phyloP scores from a whole-genome alignment of 2,797 vertebrate genomes.

The Esox lucius region DNA sequence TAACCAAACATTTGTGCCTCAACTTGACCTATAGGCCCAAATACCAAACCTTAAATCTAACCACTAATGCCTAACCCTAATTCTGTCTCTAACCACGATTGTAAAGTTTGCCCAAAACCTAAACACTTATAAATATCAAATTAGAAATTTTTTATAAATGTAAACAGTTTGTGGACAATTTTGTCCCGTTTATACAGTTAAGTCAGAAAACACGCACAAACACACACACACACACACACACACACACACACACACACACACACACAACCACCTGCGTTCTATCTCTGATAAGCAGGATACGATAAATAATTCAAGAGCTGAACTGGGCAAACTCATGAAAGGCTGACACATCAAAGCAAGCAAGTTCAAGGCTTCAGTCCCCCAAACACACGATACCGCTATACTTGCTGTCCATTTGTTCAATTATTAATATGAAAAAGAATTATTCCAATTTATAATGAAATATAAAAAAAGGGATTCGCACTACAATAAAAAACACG shows the following conservation, averaged over 20 bases:
- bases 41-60: too few species aligned
- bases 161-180: too few species aligned
- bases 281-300: conserved; percentile 22
- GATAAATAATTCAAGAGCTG: conserved; percentile 43
- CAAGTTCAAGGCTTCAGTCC: not conserved
- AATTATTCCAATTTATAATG: not conserved
- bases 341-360: conserved; percentile 11
- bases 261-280: conserved; percentile 8
- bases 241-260: not conserved
- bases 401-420: not conserved
- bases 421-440: not conserved
- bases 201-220: not conserved
- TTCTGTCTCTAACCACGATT: too few species aligned
- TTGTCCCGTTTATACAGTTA: too few species aligned
- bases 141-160: too few species aligned
- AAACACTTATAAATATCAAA: too few species aligned
- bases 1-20: too few species aligned
- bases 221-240: not conserved
- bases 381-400: not conserved
- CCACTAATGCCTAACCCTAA: too few species aligned
- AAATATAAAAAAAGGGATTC: not conserved
- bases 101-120: too few species aligned
- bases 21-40: too few species aligned
- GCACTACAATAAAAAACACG: not conserved
- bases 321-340: conserved; percentile 25